Base-by-base conservation (phyloP, 2,888 invertebrate species). In the Ectemnius cavifrons region DNA sequence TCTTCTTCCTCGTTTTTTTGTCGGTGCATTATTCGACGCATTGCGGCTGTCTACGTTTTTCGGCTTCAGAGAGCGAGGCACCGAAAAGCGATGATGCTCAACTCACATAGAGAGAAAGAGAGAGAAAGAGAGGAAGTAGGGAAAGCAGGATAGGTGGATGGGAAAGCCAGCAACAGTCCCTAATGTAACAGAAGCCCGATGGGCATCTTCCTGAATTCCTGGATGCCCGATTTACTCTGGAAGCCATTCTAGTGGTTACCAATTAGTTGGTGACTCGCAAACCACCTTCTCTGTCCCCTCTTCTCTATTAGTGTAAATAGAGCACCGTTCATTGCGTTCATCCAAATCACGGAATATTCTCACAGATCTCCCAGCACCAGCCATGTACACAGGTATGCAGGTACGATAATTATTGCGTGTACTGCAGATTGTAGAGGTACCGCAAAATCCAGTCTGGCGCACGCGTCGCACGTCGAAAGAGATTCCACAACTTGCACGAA, bases 21-120 rank as follows among this genome's bases (percentile, higher is more conserved):
- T 71, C 67, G 71, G 68, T 63, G 75, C 72, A 83, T 83, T 83
- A 83, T 83, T 83, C 82, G 83, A 75, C 83, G 83, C 83, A 83
- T 69, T 83, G 83, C 83, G 77, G 83, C 63, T 77, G 82, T 71
- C 80, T 77, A 70, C 73, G 75, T 79, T 76, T 76, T 68, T 68
- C 68, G 14, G 63, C 68, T 58, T 49, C 63, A 56, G 45, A 59
- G 47, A 45, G 58, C 37, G 37, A 37, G 37, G 8, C 18, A 16
- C 16, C 18, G 27, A 59, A 14, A 23, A 59, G 20, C 59, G 18
- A 16, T 52, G n/a, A 37, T 37, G 37, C 37, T 37, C 37, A 37
- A 37, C 37, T 37, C 37, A 8, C 37, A 11, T 1, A 37, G 37
- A 37, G 37, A 6, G 5, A 37, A 8, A 37, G 37, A 8, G 37